These are phyloP conservation scores for Cyprinodon variegatus DNA, from an alignment of 2,113 vertebrate species.

Conservation along the genomic window DNA sequence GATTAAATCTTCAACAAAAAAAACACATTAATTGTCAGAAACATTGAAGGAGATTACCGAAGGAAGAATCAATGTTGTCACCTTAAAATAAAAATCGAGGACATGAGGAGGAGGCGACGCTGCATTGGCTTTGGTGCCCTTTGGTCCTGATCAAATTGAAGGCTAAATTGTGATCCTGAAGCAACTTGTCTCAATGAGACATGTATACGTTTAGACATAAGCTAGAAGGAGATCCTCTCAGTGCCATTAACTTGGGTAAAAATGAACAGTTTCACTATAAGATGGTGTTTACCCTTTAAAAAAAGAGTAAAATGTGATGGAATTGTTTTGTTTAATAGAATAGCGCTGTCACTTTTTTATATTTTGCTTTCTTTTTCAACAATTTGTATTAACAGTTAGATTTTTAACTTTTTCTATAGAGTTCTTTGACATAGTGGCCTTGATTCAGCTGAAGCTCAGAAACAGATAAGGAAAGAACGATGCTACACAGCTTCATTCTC, in stretches of 20 bases:
- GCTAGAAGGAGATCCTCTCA: neutral
- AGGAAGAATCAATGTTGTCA: slow-evolving; percentile 38
- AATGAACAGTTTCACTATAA: neutral
- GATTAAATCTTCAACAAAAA: slow-evolving; percentile 34
- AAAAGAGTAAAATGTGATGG: no score
- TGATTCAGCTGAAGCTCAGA: neutral
- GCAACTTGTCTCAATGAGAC: neutral
- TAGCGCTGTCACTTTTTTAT: no score
- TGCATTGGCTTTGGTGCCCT: slow-evolving; percentile 22
- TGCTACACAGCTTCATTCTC: no score
- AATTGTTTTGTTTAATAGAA: no score
- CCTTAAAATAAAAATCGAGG: slow-evolving; percentile 21
- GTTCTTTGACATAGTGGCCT: no score
- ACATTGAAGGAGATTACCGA: slow-evolving; percentile 12
- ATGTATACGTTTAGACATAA: neutral
- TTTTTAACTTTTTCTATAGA: no score
- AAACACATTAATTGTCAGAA: slow-evolving; percentile 20
- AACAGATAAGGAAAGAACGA: neutral
- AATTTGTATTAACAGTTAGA: no score
- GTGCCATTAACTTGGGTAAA: neutral
- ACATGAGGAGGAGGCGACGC: neutral
- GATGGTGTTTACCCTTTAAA: neutral
- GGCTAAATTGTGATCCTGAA: slow-evolving; percentile 2
- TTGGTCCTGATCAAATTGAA: slow-evolving; percentile 33
- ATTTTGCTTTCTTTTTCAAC: no score